Base-by-base conservation (phyloP, 2,888 invertebrate genomes). In the Sminthurinus aureus region DNA sequence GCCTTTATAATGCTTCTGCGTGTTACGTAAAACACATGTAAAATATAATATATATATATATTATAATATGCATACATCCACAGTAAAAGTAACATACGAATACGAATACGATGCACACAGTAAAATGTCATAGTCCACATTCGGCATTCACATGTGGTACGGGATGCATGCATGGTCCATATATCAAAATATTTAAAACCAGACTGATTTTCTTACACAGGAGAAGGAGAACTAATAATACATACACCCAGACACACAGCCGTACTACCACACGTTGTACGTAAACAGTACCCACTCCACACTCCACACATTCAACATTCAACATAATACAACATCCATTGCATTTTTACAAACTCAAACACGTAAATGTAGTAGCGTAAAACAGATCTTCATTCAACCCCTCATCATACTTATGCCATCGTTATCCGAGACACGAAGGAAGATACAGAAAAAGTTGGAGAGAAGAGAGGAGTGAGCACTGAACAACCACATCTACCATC, bases 331-430 rank as follows among this genome's bases (percentile, higher is more conserved):
- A 66, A 66, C n/a, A n/a, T 11, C 8, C n/a, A 18, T n/a, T 69
- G 69, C n/a, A n/a, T 24, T 69, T n/a, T 20, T 69, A 69, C 18
- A 69, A 20, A 69, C 11, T 22, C n/a, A 6, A n/a, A 69, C 20
- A 38, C 11, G 69, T 22, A 69, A 69, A 24, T 22, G 69, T 11
- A 69, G 69, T 66, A 66, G 66, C 20, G 20, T n/a, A 66, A 20
- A 66, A 24, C 12, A 20, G 12, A 69, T 64, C 58, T 78, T 78
- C 78, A 78, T 66, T 64, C 78, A 78, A 26, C 52, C 66, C 78
- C 66, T 78, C 78, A 78, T 26, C 78, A 77, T 22, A 20, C 24
- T 26, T 18, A 22, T 11, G 15, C 24, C 64, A 26, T 26, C 18
- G 26, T 22, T 38, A 58, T 66, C 64, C 77, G 51, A 77, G 77